Conservation (phyloP, 2,113 vertebrate species). For the Chaenogobius annularis region DNA sequence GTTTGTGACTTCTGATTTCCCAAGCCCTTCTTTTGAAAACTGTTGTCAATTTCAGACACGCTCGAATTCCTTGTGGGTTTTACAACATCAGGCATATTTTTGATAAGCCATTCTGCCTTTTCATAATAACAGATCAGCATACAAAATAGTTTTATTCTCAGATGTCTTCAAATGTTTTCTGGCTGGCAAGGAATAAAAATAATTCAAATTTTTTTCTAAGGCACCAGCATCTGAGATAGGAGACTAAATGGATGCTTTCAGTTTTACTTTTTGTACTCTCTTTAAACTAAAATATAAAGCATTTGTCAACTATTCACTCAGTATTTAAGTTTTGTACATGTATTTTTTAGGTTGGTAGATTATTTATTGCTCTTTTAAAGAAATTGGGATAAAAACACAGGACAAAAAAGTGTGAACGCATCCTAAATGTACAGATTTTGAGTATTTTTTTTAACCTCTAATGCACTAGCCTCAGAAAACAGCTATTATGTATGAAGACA, state of each 20-base stretch:
- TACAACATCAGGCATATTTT: not conserved
- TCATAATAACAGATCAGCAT: not conserved
- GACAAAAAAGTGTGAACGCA: too few species aligned
- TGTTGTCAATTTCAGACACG: conserved; percentile 24
- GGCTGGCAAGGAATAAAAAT: not conserved
- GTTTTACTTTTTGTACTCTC: not conserved
- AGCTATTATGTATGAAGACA: too few species aligned
- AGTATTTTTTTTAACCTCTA: too few species aligned
- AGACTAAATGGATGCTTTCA: not conserved
- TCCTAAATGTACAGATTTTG: too few species aligned
- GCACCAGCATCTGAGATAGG: not conserved
- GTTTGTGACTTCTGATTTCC: conserved; percentile 25
- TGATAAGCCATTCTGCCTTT: conserved; percentile 1
- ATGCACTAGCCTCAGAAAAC: too few species aligned
- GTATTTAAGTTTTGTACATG: too few species aligned
- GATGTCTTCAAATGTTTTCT: not conserved
- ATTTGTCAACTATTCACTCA: too few species aligned
- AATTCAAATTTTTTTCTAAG: not conserved
- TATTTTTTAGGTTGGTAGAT: too few species aligned
- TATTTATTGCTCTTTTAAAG: too few species aligned
- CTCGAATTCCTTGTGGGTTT: conserved; percentile 42
- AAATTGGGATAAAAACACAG: too few species aligned
- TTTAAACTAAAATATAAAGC: too few species aligned
- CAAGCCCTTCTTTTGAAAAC: conserved; percentile 23
- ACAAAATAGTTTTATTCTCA: not conserved